Base-by-base conservation (phyloP, 1,140 invertebrate genomes). In the Drosophila pseudoobscura region DNA sequence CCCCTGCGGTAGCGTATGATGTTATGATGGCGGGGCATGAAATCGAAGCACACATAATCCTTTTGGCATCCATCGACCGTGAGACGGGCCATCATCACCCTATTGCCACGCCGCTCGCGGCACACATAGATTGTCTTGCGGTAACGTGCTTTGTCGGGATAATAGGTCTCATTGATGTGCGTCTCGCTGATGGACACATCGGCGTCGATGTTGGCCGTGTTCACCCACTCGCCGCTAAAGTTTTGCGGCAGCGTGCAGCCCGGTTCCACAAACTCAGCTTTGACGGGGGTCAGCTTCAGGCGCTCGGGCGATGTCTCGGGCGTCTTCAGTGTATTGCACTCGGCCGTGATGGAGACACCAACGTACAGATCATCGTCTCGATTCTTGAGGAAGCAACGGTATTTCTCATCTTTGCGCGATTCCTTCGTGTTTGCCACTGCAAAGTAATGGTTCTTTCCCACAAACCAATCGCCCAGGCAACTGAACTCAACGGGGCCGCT, bases 41-140 rank as follows among this genome's bases (percentile, higher is more conserved):
- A 98, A 90, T 99, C 97, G 85, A 98, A 99, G 88, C 98, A 99
- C 7, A 99, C 95, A 88, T 97, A 99, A 94, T 99, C 98, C 87
- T 98, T 98, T 93, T 99, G 98, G 92, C 98, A 99, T 93, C 97
- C 98, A 93, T 99, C 98, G 1, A 99, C 97, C 5, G 97, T 98
- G 6, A 99, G 94, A 69, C 97, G 93, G 7, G 98, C 97, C 97
- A 99, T 98, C 95, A 99, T 97, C 43, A 97, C 95, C 71, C 98
- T 93, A 26, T 95, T 95, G 78, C 97, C 96, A 90, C 97, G 93
- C 91, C 96, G 94, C 93, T 99, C 96, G 59, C 96, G 95, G 91
- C 98, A 99, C n/a, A 98, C 95, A 91, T 98, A 99, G 90, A 98
- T 97, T 2, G 97, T 98, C 78, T 95, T 94, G 68, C 97, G 94